Evolutionary conservation across 2,888 invertebrate species (phyloP).

Genomic region (Neoaliturus tenellus): DNA sequence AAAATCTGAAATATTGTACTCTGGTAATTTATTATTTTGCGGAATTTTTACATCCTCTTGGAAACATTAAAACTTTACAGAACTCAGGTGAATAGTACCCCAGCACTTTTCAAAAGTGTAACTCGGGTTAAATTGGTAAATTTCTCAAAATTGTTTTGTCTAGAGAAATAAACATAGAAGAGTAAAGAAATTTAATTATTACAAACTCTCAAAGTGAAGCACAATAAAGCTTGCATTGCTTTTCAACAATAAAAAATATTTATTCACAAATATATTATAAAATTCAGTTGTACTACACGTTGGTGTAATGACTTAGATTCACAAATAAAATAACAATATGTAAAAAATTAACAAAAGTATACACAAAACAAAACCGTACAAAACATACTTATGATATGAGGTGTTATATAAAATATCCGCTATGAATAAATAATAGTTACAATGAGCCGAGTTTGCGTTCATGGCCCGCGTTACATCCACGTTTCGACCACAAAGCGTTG

Average conservation of each 20-base stretch:
- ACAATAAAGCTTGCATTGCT: slow-evolving; percentile 38
- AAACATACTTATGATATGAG: slow-evolving; percentile 34
- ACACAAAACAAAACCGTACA: slow-evolving; percentile 17
- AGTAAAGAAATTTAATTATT: too few relatives aligned
- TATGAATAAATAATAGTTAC: slow-evolving; percentile 33
- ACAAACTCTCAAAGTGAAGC: too few relatives aligned
- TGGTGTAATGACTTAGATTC: slow-evolving; percentile 49
- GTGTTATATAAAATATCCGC: slow-evolving; percentile 38
- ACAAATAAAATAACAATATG: slow-evolving; percentile 25
- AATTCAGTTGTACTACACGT: slow-evolving; percentile 43
- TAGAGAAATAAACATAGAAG: too few relatives aligned
- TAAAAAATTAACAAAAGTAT: slow-evolving; percentile 43
- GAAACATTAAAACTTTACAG: too few relatives aligned
- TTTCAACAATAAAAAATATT: slow-evolving; percentile 1
- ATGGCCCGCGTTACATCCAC: slow-evolving; percentile 35
- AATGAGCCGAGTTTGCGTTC: slow-evolving; percentile 36
- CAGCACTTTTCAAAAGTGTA: too few relatives aligned
- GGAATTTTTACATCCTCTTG: too few relatives aligned
- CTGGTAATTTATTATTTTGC: too few relatives aligned
- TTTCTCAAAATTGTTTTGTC: too few relatives aligned
- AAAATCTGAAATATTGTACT: too few relatives aligned
- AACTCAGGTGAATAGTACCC: too few relatives aligned
- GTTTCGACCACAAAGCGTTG: background rate
- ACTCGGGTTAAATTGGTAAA: too few relatives aligned
- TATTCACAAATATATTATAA: slow-evolving; percentile 27